Evolutionary conservation across 1,140 invertebrate genomes (phyloP).

Genomic region (Drosophila rufa): DNA sequence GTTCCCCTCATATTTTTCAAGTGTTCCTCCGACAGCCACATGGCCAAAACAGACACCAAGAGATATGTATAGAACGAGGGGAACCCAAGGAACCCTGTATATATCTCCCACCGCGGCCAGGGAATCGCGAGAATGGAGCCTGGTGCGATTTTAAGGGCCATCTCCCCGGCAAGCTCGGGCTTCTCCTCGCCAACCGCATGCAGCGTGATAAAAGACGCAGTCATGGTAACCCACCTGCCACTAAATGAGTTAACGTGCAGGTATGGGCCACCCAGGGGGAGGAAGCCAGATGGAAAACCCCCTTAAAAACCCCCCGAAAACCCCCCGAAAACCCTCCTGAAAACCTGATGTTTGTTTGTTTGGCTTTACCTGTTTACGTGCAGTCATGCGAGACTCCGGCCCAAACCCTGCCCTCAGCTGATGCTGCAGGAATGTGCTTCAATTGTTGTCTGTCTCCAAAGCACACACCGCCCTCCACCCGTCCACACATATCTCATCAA

Average conservation of each 20-base stretch:
- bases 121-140: conserved; percentile 36
- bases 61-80: background rate
- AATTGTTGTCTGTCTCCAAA: conserved; percentile 60
- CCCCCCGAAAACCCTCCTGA: conserved; percentile 14
- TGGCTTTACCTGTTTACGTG: conserved; percentile 61
- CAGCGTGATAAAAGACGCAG: conserved; percentile 53
- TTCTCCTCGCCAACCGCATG: conserved; percentile 30
- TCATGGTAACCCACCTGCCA: conserved; percentile 59
- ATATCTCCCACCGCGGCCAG: conserved; percentile 14
- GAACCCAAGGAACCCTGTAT: conserved; percentile 38
- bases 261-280: conserved; percentile 16
- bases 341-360: conserved; percentile 66
- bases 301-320: conserved; percentile 17
- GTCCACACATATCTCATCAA: conserved; percentile 58
- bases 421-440: conserved; percentile 29
- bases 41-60: conserved; percentile 3
- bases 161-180: conserved; percentile 1
- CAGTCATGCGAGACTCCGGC: conserved; percentile 43
- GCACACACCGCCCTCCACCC: background rate
- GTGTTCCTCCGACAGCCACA: conserved; percentile 1
- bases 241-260: conserved; percentile 72
- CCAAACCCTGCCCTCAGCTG: conserved; percentile 12
- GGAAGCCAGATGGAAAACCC: background rate
- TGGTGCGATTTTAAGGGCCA: conserved; percentile 51
- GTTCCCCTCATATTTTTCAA: background rate